phyloP scores from a whole-genome alignment of 2,888 invertebrate species.

The Hemicrepidius hirtus region DNA sequence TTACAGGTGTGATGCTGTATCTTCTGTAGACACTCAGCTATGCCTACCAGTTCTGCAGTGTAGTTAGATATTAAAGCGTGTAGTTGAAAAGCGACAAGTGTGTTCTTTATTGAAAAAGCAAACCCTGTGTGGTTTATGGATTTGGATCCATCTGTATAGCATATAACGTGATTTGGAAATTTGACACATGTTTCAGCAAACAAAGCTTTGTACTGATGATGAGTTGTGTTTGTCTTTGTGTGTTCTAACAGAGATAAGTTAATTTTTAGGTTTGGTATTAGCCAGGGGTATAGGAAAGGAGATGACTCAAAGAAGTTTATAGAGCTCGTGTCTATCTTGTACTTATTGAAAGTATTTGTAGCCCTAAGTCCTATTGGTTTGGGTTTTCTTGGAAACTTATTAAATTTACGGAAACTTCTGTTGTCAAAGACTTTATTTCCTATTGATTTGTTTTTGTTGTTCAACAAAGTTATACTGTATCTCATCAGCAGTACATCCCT shows the following conservation, averaged over 20 bases:
- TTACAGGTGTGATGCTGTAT: neutral
- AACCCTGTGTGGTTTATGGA: no score
- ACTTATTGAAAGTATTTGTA: neutral
- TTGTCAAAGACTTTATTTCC: neutral
- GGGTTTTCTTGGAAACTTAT: constrained; percentile 3
- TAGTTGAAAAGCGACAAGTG: neutral
- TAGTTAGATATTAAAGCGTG: neutral
- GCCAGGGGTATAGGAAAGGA: neutral
- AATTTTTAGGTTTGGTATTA: neutral
- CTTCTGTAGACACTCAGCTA: neutral
- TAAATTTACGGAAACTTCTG: neutral
- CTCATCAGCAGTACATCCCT: neutral
- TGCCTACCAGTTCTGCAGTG: neutral
- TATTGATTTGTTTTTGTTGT: neutral
- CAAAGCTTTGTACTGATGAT: neutral
- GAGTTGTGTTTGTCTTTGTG: neutral
- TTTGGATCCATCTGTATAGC: neutral
- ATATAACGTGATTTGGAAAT: neutral
- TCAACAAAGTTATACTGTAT: constrained; percentile 1
- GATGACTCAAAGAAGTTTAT: neutral
- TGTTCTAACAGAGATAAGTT: neutral
- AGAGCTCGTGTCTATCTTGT: neutral
- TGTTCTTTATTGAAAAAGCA: no score
- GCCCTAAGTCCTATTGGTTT: no score
- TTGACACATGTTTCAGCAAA: neutral